Evolutionary conservation across 2,113 vertebrate species (phyloP).

Genomic region (Sminthopsis crassicaudata): DNA sequence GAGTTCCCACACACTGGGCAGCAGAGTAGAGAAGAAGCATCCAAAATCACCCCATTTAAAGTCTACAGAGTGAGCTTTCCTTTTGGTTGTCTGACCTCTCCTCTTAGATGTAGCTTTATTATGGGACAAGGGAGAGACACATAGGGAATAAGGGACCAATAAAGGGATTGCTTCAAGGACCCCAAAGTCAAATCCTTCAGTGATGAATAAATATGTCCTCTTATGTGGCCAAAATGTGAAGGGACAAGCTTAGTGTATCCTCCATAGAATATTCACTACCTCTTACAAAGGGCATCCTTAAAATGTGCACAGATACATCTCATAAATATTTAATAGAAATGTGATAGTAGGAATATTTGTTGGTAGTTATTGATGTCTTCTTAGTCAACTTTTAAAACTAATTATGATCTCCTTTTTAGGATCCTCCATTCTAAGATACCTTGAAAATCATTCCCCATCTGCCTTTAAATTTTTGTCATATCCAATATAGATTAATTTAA

Average conservation of each 20-base stretch:
- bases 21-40: not conserved
- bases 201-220: not conserved
- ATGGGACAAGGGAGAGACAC: not conserved
- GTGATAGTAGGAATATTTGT: not conserved
- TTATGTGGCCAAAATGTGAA: not conserved
- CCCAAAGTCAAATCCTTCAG: not conserved
- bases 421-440: not conserved
- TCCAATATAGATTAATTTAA: not conserved
- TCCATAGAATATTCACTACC: not conserved
- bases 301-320: not conserved
- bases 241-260: not conserved
- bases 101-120: not conserved
- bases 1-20: not conserved
- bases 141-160: not conserved
- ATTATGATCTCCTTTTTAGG: not conserved
- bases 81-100: not conserved
- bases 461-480: not conserved
- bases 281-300: not conserved
- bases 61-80: not conserved
- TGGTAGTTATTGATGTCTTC: not conserved
- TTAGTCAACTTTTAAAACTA: not conserved
- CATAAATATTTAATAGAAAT: not conserved
- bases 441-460: not conserved
- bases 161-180: not conserved
- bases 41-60: not conserved